Percentiles rank a stretch among this genome's conserved stretches.
phyloP scores from a whole-genome alignment of 2,888 invertebrate genomes.

The Cephus rjabovi region DNA sequence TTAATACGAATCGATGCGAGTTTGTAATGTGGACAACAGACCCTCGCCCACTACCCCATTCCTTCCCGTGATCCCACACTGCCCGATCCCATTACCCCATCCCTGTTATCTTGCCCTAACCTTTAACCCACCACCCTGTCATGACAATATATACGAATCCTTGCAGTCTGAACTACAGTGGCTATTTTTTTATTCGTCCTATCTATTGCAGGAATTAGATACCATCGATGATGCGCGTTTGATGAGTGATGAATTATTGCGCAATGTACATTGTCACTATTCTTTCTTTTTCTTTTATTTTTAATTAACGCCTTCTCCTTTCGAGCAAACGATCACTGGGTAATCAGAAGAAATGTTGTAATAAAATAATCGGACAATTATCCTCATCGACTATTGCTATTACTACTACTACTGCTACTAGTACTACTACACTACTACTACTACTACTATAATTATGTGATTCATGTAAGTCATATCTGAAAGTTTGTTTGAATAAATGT shows the following conservation, averaged over 20 bases:
- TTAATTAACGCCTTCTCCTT: background rate
- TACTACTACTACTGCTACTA: background rate
- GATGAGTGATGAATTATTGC: background rate
- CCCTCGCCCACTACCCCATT: background rate
- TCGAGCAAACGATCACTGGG: background rate
- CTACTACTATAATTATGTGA: background rate
- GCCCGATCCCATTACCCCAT: background rate
- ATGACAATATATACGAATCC: conserved; percentile 47
- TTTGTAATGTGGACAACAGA: background rate
- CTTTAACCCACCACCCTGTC: conserved; percentile 29
- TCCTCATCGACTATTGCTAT: background rate
- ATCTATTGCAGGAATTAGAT: background rate
- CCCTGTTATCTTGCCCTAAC: background rate
- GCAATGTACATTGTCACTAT: background rate
- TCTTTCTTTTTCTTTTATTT: background rate
- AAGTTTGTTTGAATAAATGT: background rate
- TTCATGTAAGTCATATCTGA: background rate
- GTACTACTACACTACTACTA: background rate
- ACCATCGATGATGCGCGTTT: background rate
- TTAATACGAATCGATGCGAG: background rate
- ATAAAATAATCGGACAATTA: background rate
- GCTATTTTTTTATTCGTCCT: background rate
- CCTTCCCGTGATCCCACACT: too few relatives aligned
- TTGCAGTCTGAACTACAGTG: conserved; percentile 37
- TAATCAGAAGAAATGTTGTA: background rate